Percentiles rank a stretch among this genome's conserved stretches.
These are phyloP conservation scores for Orchesellides sinensis DNA, from an alignment of 2,888 invertebrate species.

Conservation along the genomic window DNA sequence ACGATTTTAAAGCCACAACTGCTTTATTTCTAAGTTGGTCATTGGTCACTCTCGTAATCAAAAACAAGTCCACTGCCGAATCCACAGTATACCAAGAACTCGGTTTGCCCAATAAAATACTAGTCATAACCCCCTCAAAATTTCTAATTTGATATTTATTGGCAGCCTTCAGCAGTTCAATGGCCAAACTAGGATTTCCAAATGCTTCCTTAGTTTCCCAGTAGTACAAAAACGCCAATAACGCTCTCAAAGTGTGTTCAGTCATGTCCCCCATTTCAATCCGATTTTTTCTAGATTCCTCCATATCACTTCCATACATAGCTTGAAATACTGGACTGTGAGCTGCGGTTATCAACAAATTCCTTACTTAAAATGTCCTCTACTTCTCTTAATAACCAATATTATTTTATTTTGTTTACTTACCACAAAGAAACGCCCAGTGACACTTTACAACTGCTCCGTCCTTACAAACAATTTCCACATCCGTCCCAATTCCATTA, in stretches of 20 bases:
- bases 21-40: neutral
- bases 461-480: neutral
- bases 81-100: neutral
- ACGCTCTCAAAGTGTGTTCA: neutral
- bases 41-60: neutral
- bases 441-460: neutral
- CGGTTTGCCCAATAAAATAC: neutral
- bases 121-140: neutral
- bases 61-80: neutral
- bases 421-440: neutral
- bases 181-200: neutral
- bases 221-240: neutral
- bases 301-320: neutral
- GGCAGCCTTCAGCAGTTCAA: neutral
- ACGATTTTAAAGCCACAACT: neutral
- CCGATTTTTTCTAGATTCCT: no score
- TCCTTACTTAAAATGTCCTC: neutral
- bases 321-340: conserved; percentile 3
- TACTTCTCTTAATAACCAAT: neutral
- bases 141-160: neutral
- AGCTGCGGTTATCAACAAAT: neutral
- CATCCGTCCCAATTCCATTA: neutral
- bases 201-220: neutral
- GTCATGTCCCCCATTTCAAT: neutral
- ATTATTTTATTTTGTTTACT: neutral